phyloP scores from a whole-genome alignment of 2,113 vertebrate genomes.

The Ceyx margarethae region DNA sequence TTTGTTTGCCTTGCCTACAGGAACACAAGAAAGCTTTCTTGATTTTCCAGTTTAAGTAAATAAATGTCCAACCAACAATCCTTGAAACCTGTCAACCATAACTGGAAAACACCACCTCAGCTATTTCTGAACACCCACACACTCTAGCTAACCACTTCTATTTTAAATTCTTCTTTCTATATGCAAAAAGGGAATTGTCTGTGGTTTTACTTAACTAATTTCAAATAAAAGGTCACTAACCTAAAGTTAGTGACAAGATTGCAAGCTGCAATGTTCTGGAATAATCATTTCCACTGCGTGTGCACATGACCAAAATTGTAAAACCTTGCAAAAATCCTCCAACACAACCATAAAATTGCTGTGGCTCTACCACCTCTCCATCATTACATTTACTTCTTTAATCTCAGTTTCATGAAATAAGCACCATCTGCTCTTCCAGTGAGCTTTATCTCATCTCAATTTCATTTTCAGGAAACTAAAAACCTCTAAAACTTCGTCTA shows the following conservation, averaged over 20 bases:
- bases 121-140: fast-evolving
- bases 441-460: neutral
- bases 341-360: neutral
- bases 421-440: neutral
- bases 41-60: neutral
- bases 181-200: neutral
- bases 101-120: neutral
- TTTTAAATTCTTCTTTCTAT: neutral
- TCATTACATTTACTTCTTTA: neutral
- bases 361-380: neutral
- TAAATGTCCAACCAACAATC: neutral
- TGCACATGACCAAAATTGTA: neutral
- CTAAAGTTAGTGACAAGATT: neutral
- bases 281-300: neutral
- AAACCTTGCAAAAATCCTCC: neutral
- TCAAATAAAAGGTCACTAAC: neutral
- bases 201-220: neutral
- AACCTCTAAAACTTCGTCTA: neutral
- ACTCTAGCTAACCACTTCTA: neutral
- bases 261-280: neutral
- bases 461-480: neutral
- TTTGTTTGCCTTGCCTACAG: neutral
- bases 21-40: neutral
- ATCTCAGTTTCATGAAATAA: neutral
- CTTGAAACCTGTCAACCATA: neutral